A percentile compares a stretch with the other conserved stretches of the same genome.
Evolutionary conservation across 2,888 invertebrate species (phyloP).

Genomic region (Geophilus truncorum): DNA sequence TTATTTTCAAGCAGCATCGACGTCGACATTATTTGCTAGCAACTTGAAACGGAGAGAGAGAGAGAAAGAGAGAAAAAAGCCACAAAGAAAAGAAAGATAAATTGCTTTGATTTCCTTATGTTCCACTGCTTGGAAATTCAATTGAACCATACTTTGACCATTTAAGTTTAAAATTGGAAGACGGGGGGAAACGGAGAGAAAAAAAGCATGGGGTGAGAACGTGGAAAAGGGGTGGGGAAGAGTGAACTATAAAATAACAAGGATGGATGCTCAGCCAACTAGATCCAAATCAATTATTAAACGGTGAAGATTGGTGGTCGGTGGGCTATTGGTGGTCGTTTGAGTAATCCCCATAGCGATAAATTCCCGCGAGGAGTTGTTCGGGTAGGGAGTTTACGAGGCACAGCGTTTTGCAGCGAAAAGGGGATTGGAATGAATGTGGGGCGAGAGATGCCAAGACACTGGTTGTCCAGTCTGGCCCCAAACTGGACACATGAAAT

Average conservation of each 20-base stretch:
- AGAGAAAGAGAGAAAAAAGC: neutral
- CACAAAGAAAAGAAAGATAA: neutral
- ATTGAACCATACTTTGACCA: neutral
- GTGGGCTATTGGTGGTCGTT: constrained; percentile 10
- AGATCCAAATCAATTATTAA: constrained; percentile 5
- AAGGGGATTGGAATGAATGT: neutral
- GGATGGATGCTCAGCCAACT: neutral
- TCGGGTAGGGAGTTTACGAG: neutral
- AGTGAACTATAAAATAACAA: neutral
- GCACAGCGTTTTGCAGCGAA: neutral
- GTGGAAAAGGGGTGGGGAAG: neutral
- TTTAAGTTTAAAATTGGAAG: neutral
- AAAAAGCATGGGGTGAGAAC: neutral
- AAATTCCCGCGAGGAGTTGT: neutral
- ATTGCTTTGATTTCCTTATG: neutral
- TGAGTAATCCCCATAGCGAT: neutral
- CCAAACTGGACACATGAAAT: neutral
- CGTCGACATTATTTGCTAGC: no score
- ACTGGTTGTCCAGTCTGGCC: neutral
- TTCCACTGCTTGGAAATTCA: neutral
- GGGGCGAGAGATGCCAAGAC: neutral
- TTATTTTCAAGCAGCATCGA: no score
- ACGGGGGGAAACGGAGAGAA: neutral
- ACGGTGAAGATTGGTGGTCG: constrained; percentile 10
- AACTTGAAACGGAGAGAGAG: neutral